Percentiles rank a stretch among this genome's conserved stretches.
Conservation (phyloP, 2,113 vertebrate genomes). For the Heterotilapia buettikoferi region DNA sequence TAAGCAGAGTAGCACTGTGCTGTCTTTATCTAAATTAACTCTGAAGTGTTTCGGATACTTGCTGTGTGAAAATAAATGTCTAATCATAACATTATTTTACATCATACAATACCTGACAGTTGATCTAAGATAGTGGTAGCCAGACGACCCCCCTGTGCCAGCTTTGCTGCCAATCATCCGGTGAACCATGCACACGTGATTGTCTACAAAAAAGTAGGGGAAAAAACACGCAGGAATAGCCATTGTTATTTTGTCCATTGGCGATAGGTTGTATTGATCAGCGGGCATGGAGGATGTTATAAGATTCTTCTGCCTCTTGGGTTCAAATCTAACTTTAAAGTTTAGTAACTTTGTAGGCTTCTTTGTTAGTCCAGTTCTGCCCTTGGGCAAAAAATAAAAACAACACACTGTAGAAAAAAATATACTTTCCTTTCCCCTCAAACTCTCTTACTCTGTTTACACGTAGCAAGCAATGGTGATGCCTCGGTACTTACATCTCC, state of each 20-base stretch:
- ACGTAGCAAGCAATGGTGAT: background rate
- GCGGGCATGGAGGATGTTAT: background rate
- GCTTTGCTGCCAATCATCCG: constrained; percentile 94
- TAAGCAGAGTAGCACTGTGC: background rate
- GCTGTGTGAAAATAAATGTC: background rate
- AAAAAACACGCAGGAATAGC: background rate
- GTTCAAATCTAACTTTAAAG: background rate
- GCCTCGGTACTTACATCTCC: constrained; percentile 84
- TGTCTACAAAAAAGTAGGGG: constrained; percentile 72
- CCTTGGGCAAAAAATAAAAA: background rate
- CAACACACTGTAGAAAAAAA: background rate
- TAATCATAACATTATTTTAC: background rate
- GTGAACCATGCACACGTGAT: constrained; percentile 95
- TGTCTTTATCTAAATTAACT: constrained; percentile 5
- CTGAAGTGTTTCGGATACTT: background rate
- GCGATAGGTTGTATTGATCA: background rate
- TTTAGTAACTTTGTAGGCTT: background rate
- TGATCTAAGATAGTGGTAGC: constrained; percentile 92
- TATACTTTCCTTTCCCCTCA: fast-evolving
- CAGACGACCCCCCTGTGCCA: constrained; percentile 91
- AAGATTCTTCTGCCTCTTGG: background rate
- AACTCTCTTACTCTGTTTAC: background rate
- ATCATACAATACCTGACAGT: constrained; percentile 82
- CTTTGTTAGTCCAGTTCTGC: background rate
- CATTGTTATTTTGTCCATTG: background rate